These are phyloP conservation scores for Dicyema japonicum DNA, from an alignment of 1,140 invertebrate species.

Conservation along the genomic window DNA sequence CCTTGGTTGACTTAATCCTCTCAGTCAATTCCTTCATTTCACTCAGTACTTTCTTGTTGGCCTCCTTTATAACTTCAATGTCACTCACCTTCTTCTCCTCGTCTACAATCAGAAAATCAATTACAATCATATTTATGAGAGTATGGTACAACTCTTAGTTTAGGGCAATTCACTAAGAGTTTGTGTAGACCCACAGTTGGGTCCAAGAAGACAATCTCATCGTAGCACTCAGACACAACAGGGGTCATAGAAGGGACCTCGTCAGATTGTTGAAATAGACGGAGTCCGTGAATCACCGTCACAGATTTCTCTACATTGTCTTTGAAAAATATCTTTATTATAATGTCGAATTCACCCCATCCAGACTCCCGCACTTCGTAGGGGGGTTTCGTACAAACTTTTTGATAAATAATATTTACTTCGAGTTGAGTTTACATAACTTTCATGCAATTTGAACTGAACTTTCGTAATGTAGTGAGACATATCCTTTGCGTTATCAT, in stretches of 20 bases:
- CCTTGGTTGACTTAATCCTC: slow-evolving; percentile 48
- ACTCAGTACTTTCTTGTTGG: slow-evolving; percentile 42
- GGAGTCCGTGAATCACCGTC: slow-evolving; percentile 69
- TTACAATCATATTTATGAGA: slow-evolving; percentile 11
- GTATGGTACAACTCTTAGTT: slow-evolving; percentile 1
- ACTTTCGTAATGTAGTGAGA: slow-evolving; percentile 73
- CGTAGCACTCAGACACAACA: slow-evolving; percentile 64
- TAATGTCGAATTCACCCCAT: slow-evolving; percentile 97
- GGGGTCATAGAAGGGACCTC: slow-evolving; percentile 33
- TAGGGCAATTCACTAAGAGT: background rate
- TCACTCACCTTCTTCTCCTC: slow-evolving; percentile 55
- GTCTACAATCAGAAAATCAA: slow-evolving; percentile 27
- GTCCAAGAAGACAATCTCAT: slow-evolving; percentile 37
- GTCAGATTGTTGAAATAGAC: slow-evolving; percentile 44
- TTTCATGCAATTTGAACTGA: slow-evolving; percentile 83
- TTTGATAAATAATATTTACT: slow-evolving; percentile 8
- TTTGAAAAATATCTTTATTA: slow-evolving; percentile 84
- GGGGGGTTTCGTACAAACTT: slow-evolving; percentile 55
- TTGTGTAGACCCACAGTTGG: slow-evolving; percentile 3
- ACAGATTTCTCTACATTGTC: slow-evolving; percentile 78
- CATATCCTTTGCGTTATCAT: slow-evolving; percentile 32
- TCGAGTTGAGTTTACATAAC: slow-evolving; percentile 67
- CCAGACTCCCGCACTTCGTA: slow-evolving; percentile 92
- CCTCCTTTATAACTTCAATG: slow-evolving; percentile 36
- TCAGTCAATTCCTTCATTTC: slow-evolving; percentile 57